Conservation (phyloP, 2,113 vertebrate species). For the Atrichornis clamosus region DNA sequence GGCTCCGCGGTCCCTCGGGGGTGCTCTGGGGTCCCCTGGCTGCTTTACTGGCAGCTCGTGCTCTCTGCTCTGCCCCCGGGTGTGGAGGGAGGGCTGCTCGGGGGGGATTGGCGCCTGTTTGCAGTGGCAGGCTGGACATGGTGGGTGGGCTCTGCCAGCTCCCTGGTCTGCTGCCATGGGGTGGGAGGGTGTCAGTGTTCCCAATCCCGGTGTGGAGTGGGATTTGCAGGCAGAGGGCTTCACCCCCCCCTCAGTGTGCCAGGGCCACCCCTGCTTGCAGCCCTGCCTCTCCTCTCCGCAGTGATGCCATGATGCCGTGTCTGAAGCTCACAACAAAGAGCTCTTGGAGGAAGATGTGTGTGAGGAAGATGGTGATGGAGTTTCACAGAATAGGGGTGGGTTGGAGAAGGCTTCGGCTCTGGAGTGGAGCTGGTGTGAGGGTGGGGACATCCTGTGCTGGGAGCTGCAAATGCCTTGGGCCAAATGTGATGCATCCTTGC, state of each 20-base stretch:
- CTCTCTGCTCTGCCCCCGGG: accelerated
- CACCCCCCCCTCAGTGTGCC: accelerated
- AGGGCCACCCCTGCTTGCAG: background rate
- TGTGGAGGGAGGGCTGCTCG: background rate
- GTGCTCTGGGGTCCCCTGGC: accelerated
- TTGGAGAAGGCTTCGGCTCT: background rate
- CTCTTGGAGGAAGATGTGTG: background rate
- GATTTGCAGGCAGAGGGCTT: background rate
- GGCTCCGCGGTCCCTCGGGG: background rate
- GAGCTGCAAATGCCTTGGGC: background rate
- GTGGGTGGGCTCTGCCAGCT: accelerated
- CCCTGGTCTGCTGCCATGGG: accelerated
- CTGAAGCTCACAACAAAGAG: background rate
- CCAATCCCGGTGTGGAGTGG: accelerated
- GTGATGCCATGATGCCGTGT: background rate
- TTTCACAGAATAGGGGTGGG: background rate
- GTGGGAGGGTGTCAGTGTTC: accelerated
- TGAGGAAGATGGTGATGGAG: background rate
- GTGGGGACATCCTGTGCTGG: background rate
- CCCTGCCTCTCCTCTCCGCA: background rate
- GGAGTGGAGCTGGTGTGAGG: background rate
- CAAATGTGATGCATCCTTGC: accelerated
- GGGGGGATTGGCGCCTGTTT: too few species aligned
- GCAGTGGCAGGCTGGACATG: accelerated
- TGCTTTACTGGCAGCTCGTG: background rate